These are phyloP conservation scores for Delia radicum DNA, from an alignment of 1,140 invertebrate genomes.

Conservation along the genomic window DNA sequence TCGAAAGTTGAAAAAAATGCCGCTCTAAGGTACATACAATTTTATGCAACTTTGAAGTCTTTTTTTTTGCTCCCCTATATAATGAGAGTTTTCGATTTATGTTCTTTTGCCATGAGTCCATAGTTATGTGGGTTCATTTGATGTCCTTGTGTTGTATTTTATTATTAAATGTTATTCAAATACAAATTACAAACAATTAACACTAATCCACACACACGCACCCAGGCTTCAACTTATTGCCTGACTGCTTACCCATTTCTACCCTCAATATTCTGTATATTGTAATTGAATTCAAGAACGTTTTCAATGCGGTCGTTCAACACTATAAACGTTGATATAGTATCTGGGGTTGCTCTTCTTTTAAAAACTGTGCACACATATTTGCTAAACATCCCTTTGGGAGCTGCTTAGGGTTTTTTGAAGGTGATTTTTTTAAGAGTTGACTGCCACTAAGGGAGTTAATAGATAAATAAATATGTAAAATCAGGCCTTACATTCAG, in stretches of 20 bases:
- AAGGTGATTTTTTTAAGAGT: background rate
- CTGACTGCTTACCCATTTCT: background rate
- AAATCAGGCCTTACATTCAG: too few species aligned
- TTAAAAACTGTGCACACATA: background rate
- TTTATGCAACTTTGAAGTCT: too few species aligned
- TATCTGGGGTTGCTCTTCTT: too few species aligned
- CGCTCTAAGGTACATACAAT: too few species aligned
- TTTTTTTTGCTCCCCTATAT: too few species aligned
- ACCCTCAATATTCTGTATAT: background rate
- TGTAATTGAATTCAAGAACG: slow-evolving; percentile 6
- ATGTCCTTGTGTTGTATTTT: slow-evolving; percentile 3
- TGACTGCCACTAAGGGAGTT: background rate
- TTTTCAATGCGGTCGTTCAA: background rate
- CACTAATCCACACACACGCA: slow-evolving; percentile 40
- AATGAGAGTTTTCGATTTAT: too few species aligned
- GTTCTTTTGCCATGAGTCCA: too few species aligned
- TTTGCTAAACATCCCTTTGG: slow-evolving; percentile 53
- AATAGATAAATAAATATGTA: background rate
- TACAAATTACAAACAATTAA: slow-evolving; percentile 56
- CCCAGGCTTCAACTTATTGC: background rate
- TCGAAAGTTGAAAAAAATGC: too few species aligned
- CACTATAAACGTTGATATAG: background rate
- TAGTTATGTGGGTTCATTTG: background rate
- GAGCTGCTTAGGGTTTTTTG: slow-evolving; percentile 29
- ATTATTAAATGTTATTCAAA: slow-evolving; percentile 51